Percentiles rank a stretch among this genome's conserved stretches.
These are phyloP conservation scores for Onychomys arenicola DNA, from an alignment of 2,797 vertebrate species.

Conservation along the genomic window DNA sequence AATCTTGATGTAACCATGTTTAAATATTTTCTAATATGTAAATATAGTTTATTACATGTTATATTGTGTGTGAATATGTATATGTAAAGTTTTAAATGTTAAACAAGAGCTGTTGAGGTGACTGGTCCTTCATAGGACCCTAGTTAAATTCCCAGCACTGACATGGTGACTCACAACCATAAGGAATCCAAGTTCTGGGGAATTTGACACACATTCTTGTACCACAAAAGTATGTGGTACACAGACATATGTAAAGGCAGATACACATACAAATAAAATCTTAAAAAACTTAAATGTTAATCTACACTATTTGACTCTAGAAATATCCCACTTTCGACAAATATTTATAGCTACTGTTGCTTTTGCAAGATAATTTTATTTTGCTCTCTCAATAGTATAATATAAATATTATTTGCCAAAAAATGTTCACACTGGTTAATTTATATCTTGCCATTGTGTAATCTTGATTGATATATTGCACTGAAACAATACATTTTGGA, in stretches of 20 bases:
- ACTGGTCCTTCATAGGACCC: too few species aligned
- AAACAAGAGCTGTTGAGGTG: neutral
- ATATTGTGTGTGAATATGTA: neutral
- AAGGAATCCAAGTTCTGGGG: neutral
- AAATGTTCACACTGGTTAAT: neutral
- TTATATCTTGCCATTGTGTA: neutral
- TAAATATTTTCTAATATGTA: constrained; percentile 5
- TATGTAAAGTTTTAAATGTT: neutral
- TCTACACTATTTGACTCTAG: too few species aligned
- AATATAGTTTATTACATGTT: neutral
- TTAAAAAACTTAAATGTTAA: neutral
- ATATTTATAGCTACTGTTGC: neutral
- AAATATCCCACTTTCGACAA: too few species aligned
- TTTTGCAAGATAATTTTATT: neutral
- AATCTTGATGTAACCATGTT: neutral
- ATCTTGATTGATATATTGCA: neutral
- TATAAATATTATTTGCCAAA: neutral
- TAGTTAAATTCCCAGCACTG: neutral
- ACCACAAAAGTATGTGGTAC: neutral
- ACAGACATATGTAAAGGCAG: neutral
- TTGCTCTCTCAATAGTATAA: neutral
- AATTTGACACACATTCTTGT: neutral
- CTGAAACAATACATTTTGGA: neutral
- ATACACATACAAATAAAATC: neutral
- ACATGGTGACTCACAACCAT: too few species aligned